Conservation (phyloP, 2,888 invertebrate genomes). For the Mythimna ferrago region DNA sequence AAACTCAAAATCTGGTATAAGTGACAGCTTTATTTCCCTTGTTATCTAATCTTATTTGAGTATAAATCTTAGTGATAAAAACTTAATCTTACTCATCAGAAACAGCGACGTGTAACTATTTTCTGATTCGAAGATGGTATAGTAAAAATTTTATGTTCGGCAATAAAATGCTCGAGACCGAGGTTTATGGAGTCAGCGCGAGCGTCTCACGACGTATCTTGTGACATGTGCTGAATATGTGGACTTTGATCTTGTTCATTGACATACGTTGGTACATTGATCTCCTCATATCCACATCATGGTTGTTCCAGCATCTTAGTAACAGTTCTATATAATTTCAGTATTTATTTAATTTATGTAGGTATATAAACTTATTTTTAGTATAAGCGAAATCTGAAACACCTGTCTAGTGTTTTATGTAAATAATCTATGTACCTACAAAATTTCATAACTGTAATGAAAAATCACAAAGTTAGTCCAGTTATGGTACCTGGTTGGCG, state of each 20-base stretch:
- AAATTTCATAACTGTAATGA: too few species aligned
- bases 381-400: too few species aligned
- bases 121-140: conserved; percentile 53
- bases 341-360: too few species aligned
- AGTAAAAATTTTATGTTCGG: conserved; percentile 60
- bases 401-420: too few species aligned
- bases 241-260: conserved; percentile 1
- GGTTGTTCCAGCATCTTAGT: background rate
- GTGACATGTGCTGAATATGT: background rate
- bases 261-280: background rate
- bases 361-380: too few species aligned
- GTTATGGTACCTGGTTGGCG: too few species aligned
- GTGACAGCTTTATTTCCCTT: background rate
- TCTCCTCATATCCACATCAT: background rate
- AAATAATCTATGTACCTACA: too few species aligned
- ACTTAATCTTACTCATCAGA: conserved; percentile 14
- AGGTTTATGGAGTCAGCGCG: conserved; percentile 24
- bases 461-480: too few species aligned
- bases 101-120: conserved; percentile 31
- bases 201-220: background rate
- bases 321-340: too few species aligned
- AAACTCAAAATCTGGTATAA: too few species aligned
- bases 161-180: conserved; percentile 55
- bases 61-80: conserved; percentile 34
- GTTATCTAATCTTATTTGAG: background rate